Evolutionary conservation across 2,888 invertebrate genomes (phyloP).

Genomic region (Scaptomyza tumidula): DNA sequence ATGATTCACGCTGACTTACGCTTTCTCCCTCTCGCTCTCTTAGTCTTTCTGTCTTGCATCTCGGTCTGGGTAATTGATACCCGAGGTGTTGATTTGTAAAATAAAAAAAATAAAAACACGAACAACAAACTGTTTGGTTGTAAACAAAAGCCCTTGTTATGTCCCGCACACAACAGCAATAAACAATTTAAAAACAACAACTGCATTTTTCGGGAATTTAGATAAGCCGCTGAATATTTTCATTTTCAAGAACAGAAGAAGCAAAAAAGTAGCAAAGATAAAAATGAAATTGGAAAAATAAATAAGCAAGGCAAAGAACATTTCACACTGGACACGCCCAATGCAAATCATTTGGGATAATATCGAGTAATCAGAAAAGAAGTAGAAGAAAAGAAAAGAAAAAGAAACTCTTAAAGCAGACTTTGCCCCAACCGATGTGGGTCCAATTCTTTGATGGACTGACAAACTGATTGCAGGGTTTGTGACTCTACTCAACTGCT

Average conservation of each 20-base stretch:
- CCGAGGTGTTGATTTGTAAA: slow-evolving; percentile 77
- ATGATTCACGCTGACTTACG: slow-evolving; percentile 50
- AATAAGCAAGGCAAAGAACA: background rate
- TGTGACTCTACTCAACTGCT: slow-evolving; percentile 17
- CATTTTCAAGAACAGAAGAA: slow-evolving; percentile 37
- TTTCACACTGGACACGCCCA: slow-evolving; percentile 24
- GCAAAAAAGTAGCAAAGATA: slow-evolving; percentile 48
- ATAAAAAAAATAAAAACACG: slow-evolving; percentile 56
- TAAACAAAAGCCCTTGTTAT: slow-evolving; percentile 69
- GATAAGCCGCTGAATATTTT: slow-evolving; percentile 69
- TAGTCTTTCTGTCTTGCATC: slow-evolving; percentile 5
- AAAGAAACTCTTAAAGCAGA: background rate
- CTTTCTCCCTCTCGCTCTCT: slow-evolving; percentile 1
- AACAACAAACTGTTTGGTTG: slow-evolving; percentile 66
- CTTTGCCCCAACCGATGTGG: slow-evolving; percentile 48
- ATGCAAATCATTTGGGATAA: slow-evolving; percentile 39
- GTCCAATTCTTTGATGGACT: slow-evolving; percentile 34
- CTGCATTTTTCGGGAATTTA: slow-evolving; percentile 72
- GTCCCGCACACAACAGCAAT: slow-evolving; percentile 45
- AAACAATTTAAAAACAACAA: slow-evolving; percentile 69
- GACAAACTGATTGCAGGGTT: slow-evolving; percentile 52
- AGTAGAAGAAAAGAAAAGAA: background rate
- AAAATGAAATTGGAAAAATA: slow-evolving; percentile 9
- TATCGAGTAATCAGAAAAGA: slow-evolving; percentile 12
- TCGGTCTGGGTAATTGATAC: slow-evolving; percentile 70